phyloP scores from a whole-genome alignment of 2,113 vertebrate species.

The Hyperopisus bebe region DNA sequence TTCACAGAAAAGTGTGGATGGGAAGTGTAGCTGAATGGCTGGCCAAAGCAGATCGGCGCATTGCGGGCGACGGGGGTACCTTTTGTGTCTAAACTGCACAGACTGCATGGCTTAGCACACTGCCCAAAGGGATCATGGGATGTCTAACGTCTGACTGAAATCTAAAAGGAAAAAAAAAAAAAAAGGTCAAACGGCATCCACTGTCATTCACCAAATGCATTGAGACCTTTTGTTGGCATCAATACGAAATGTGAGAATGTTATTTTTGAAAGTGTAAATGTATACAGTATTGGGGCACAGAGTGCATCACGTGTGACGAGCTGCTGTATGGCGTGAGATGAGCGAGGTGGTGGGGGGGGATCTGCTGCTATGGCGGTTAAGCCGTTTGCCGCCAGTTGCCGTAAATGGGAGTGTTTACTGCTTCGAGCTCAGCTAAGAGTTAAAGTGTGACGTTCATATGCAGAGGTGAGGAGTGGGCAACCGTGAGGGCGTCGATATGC shows the following conservation, averaged over 20 bases:
- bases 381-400: background rate
- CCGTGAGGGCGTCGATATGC: background rate
- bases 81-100: background rate
- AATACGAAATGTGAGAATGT: background rate
- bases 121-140: conserved; percentile 2
- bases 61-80: background rate
- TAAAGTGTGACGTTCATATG: background rate
- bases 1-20: conserved; percentile 8
- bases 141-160: background rate
- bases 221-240: background rate
- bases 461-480: conserved; percentile 8
- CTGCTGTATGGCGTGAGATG: background rate
- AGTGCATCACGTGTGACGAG: background rate
- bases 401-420: background rate
- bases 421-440: background rate
- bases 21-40: conserved; percentile 11
- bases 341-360: background rate
- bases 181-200: background rate
- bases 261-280: background rate
- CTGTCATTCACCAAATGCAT: background rate
- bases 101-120: background rate
- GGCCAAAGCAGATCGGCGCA: background rate
- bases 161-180: background rate
- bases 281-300: background rate
- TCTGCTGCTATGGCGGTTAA: background rate